Conservation (phyloP, 2,888 invertebrate genomes). For the Marronus borbonicus region DNA sequence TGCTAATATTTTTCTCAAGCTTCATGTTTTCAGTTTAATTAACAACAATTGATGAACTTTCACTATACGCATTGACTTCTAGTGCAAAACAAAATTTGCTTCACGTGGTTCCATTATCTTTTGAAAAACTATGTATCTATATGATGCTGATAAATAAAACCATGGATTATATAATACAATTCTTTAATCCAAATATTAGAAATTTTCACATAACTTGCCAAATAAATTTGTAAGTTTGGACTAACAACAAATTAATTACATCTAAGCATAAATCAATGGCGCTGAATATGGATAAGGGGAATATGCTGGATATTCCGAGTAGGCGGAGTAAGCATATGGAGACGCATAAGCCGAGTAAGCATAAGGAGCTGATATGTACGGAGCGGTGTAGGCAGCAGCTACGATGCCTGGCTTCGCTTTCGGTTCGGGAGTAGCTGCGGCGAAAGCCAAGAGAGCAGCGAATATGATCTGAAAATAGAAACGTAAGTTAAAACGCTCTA, state of each 20-base stretch:
- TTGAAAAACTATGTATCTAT: too few species aligned
- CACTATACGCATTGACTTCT: too few species aligned
- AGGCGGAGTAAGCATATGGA: constrained; percentile 54
- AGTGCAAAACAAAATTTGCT: too few species aligned
- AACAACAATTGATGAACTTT: too few species aligned
- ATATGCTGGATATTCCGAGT: constrained; percentile 53
- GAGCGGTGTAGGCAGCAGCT: constrained; percentile 59
- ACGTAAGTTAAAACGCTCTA: too few species aligned
- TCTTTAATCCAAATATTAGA: background rate
- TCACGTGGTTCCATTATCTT: too few species aligned
- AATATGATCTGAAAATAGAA: constrained; percentile 68
- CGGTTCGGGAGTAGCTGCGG: constrained; percentile 69
- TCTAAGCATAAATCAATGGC: constrained; percentile 48
- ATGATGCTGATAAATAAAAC: too few species aligned
- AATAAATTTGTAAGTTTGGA: constrained; percentile 12
- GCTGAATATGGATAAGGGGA: constrained; percentile 56
- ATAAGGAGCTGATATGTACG: constrained; percentile 53
- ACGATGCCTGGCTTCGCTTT: constrained; percentile 62
- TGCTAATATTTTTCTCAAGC: too few species aligned
- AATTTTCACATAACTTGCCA: background rate
- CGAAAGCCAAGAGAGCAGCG: constrained; percentile 70
- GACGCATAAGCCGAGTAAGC: constrained; percentile 58
- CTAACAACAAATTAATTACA: background rate
- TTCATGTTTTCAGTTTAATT: too few species aligned
- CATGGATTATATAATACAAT: too few species aligned